Base-by-base conservation (phyloP, 2,797 vertebrate species). In the Eupleurogrammus muticus region DNA sequence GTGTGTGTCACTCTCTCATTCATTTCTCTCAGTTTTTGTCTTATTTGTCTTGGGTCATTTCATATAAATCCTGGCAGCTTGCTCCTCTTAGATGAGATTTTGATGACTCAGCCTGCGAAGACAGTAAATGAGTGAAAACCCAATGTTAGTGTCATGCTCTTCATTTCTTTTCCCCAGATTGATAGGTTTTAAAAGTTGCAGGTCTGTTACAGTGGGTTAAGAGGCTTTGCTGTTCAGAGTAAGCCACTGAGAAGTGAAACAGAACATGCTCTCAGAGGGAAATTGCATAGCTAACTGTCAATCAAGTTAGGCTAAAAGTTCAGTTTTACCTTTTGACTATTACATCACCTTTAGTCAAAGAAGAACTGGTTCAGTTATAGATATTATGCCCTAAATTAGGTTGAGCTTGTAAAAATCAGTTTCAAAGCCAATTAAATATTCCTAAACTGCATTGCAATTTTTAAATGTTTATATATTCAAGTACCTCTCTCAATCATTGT, bases 51-150 rank as follows among this genome's bases (percentile, higher is more conserved):
- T 44, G 20, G 20, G 52, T 51, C 16, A 58, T 42, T 61, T 74
- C 54, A 75, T 38, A 52, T 57, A 76, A 64, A 75, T 79, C 69
- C 65, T 70, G 66, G 24, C 24, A 61, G 53, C 48, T 67, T 62
- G 40, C 21, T 64, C 42, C n/a, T 75, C 40, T 58, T 23, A 17
- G 11, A 9, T n/a, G 5, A 51, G 21, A 36, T 48, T 17, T 19
- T 23, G 34, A 21, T 47, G 21, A 57, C 23, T 70, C 42, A 23
- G 10, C 48, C 84, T 90, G 77, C 50, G 5, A 70, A 76, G 23
- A 87, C 6, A 66, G 46, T 10, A 28, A 14, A 49, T 17, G 32
- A 36, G 62, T 9, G 38, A 47, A 61, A 13, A 57, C 1, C 8
- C 1, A 58, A 50, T 6, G 60, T 75, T 68, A 66, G 47, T n/a